Percentiles rank a stretch among this genome's conserved stretches.
Evolutionary conservation across 2,888 invertebrate genomes (phyloP).

Genomic region (Diaprepes abbreviatus): DNA sequence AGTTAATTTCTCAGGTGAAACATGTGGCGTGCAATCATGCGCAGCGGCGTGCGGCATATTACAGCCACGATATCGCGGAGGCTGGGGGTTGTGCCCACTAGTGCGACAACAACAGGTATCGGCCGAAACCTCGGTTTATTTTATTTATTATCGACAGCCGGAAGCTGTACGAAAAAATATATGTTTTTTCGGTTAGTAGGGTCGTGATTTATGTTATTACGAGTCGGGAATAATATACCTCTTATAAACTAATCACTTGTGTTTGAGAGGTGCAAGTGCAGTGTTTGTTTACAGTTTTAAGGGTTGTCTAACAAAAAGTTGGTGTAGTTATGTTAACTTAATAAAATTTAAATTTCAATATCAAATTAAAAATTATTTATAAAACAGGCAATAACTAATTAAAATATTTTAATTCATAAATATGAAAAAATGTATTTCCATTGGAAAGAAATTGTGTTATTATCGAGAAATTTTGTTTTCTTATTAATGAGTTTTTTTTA

Average conservation of each 20-base stretch:
- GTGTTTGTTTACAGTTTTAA: no score
- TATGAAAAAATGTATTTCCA: no score
- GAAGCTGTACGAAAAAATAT: constrained; percentile 19
- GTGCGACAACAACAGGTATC: constrained; percentile 57
- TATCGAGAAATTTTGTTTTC: no score
- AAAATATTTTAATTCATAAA: no score
- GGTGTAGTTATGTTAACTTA: no score
- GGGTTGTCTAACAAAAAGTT: no score
- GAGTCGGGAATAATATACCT: not conserved
- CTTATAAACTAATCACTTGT: not conserved
- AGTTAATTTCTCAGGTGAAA: constrained; percentile 52
- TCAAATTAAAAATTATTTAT: no score
- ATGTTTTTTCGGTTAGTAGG: not conserved
- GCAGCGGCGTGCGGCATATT: constrained; percentile 36
- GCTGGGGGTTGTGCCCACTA: constrained; percentile 56
- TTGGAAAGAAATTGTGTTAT: no score
- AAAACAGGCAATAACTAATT: no score
- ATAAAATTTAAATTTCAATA: no score
- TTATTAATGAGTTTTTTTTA: no score
- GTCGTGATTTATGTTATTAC: not conserved
- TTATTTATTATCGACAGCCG: constrained; percentile 47
- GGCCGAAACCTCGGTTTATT: constrained; percentile 37
- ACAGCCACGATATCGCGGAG: constrained; percentile 54
- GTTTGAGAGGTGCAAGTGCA: not conserved
- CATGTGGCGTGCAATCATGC: constrained; percentile 40